Evolutionary conservation across 2,113 vertebrate species (phyloP).

Genomic region (Anser brachyrhynchus): DNA sequence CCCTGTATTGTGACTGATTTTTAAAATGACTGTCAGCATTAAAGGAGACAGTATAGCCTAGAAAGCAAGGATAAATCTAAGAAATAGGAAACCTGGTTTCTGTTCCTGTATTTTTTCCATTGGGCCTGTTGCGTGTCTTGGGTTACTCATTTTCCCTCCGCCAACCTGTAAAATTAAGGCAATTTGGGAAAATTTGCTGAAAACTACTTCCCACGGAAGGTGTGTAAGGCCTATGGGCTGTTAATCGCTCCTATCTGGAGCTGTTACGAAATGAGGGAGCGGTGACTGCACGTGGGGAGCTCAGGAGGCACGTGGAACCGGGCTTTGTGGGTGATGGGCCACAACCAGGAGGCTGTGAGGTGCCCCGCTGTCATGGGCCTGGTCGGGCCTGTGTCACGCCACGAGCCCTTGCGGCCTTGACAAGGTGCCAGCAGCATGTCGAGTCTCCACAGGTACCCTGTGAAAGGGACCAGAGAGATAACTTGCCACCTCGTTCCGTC

Average conservation of each 20-base stretch:
- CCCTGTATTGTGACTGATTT: neutral
- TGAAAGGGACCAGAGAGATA: slow-evolving; percentile 34
- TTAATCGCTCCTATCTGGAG: slow-evolving; percentile 13
- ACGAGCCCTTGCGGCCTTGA: slow-evolving; percentile 16
- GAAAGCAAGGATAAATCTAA: neutral
- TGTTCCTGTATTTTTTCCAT: neutral
- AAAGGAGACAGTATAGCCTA: neutral
- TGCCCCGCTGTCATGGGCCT: neutral
- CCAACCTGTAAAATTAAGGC: slow-evolving; percentile 31
- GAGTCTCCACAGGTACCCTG: neutral
- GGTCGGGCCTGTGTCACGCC: neutral
- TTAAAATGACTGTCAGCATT: neutral
- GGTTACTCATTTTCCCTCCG: neutral
- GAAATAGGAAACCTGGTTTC: neutral
- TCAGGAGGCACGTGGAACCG: neutral
- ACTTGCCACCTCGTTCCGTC: slow-evolving; percentile 12
- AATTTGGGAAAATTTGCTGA: neutral
- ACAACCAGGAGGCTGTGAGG: neutral
- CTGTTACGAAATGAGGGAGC: neutral
- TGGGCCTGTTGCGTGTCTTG: neutral
- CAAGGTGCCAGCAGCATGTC: neutral
- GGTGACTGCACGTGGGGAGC: neutral
- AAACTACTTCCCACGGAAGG: slow-evolving; percentile 29
- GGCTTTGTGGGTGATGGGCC: neutral
- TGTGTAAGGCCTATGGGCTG: neutral